Evolutionary conservation across 2,113 vertebrate species (phyloP).

Genomic region (Chrysochloris asiatica): DNA sequence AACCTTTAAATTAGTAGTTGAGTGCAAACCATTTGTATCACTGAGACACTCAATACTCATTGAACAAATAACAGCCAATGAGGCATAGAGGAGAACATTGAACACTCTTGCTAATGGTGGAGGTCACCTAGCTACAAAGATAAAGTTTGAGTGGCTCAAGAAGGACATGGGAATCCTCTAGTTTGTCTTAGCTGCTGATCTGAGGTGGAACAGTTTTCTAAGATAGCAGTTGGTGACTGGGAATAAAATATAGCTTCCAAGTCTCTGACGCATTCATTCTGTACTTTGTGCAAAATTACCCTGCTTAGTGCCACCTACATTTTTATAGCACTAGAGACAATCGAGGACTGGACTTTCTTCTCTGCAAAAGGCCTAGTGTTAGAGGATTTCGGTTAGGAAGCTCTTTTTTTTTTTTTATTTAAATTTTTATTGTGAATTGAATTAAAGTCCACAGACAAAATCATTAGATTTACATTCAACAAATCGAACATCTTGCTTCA

Average conservation of each 20-base stretch:
- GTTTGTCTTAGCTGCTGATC: conserved; percentile 41
- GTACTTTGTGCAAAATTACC: conserved; percentile 52
- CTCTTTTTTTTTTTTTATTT: too few species aligned
- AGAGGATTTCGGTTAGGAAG: neutral
- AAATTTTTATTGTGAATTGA: too few species aligned
- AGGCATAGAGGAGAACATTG: neutral
- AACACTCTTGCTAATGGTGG: neutral
- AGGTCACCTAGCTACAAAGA: conserved; percentile 37
- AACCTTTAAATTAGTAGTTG: neutral
- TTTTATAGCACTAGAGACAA: neutral
- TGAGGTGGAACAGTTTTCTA: conserved; percentile 59
- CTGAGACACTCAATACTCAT: neutral
- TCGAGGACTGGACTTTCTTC: neutral
- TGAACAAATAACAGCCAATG: neutral
- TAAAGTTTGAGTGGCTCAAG: conserved; percentile 49
- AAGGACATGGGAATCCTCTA: conserved; percentile 30
- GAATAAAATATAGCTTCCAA: conserved; percentile 22
- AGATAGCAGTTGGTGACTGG: conserved; percentile 49
- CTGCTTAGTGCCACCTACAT: conserved; percentile 32
- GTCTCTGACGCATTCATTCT: conserved; percentile 69
- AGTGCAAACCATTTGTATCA: neutral
- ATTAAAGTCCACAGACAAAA: too few species aligned
- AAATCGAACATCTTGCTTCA: too few species aligned
- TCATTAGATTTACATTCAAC: too few species aligned
- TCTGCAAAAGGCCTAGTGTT: neutral